phyloP scores from a whole-genome alignment of 2,797 vertebrate species.

The Myripristis murdjan region DNA sequence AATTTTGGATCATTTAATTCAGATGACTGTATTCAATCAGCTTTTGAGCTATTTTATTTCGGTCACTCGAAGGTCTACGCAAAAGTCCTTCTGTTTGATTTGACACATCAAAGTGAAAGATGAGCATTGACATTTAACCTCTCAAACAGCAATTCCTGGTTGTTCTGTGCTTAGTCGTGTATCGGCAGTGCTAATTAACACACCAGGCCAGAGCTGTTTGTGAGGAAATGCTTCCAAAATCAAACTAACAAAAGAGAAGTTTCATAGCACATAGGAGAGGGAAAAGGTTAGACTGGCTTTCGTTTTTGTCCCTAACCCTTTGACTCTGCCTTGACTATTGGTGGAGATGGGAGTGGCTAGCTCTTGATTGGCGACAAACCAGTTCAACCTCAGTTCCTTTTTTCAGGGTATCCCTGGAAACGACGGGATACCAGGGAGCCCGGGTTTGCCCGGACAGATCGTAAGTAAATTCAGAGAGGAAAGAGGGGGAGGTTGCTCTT shows the following conservation, averaged over 20 bases:
- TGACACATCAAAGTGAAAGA: not conserved
- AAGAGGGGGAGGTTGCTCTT: slow-evolving; percentile 61
- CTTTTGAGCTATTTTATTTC: slow-evolving; percentile 2
- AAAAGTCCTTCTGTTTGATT: not conserved
- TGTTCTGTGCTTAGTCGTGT: slow-evolving; percentile 75
- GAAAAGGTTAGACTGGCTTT: slow-evolving; percentile 21
- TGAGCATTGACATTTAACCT: not conserved
- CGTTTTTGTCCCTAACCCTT: slow-evolving; percentile 48
- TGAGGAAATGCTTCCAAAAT: slow-evolving; percentile 11
- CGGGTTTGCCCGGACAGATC: slow-evolving; percentile 88
- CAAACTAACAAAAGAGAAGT: slow-evolving; percentile 39
- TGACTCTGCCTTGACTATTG: slow-evolving; percentile 66
- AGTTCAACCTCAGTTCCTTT: slow-evolving; percentile 90
- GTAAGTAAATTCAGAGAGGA: slow-evolving; percentile 89
- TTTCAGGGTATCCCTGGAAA: slow-evolving; percentile 95
- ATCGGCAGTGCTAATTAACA: slow-evolving; percentile 52
- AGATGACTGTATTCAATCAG: slow-evolving; percentile 2
- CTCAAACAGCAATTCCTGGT: slow-evolving; percentile 48
- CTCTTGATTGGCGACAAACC: slow-evolving; percentile 70
- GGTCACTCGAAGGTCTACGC: too few species aligned
- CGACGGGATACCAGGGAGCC: slow-evolving; percentile 93
- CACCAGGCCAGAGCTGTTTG: not conserved
- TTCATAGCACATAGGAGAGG: slow-evolving; percentile 57
- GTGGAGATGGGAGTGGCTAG: slow-evolving; percentile 82
- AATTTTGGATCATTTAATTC: not conserved